Evolutionary conservation across 2,797 vertebrate species (phyloP).

Genomic region (Alca torda): DNA sequence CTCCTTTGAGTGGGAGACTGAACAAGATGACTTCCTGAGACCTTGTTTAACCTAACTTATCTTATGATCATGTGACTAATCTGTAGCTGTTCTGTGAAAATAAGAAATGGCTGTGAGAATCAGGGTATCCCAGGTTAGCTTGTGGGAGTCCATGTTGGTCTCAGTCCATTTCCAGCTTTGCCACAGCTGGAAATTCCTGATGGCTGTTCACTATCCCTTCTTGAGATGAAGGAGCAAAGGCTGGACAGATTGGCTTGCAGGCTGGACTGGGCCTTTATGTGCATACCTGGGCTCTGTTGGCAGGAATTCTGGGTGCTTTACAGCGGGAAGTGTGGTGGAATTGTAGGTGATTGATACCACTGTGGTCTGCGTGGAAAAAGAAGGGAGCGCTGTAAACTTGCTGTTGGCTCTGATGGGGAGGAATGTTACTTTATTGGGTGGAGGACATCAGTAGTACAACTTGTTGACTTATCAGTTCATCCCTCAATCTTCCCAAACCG

Average conservation of each 20-base stretch:
- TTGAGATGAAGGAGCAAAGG: not conserved
- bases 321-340: not conserved
- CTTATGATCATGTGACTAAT: not conserved
- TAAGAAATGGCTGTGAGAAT: not conserved
- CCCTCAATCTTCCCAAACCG: not conserved
- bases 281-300: not conserved
- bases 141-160: not conserved
- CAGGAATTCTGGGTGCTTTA: not conserved
- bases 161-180: not conserved
- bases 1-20: not conserved
- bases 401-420: not conserved
- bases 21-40: not conserved
- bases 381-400: not conserved
- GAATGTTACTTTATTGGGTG: not conserved
- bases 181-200: not conserved
- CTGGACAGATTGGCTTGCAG: not conserved
- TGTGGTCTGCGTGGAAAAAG: not conserved
- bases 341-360: not conserved
- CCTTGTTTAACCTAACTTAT: not conserved
- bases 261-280: fast-evolving
- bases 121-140: not conserved
- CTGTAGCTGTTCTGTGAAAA: not conserved
- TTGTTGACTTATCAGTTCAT: not conserved
- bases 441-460: not conserved
- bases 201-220: not conserved